phyloP scores from a whole-genome alignment of 2,113 vertebrate genomes.

The Stegostoma tigrinum region DNA sequence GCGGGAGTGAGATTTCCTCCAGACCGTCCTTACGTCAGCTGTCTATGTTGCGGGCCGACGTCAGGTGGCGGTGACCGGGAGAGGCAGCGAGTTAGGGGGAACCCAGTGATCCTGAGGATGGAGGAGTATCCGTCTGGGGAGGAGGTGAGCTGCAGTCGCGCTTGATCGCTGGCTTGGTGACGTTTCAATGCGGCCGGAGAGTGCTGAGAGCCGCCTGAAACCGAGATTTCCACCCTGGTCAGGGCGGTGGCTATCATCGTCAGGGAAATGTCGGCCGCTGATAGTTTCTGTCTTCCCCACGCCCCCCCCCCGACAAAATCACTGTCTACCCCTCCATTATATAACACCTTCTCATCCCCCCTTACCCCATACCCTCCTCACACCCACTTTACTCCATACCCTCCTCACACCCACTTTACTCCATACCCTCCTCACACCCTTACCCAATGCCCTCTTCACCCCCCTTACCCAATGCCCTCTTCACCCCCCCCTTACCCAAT shows the following conservation, averaged over 20 bases:
- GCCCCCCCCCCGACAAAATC: not conserved
- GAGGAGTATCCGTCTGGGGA: not conserved
- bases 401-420: too few species aligned
- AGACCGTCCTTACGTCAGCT: not conserved
- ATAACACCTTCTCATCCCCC: not conserved
- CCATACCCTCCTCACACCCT: not conserved
- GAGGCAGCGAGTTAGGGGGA: not conserved
- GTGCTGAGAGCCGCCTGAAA: not conserved
- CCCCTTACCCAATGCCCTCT: too few species aligned
- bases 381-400: accelerated
- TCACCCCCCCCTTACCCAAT: too few species aligned
- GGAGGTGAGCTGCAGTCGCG: not conserved
- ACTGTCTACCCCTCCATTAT: not conserved
- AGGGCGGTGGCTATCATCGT: not conserved
- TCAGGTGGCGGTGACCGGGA: not conserved
- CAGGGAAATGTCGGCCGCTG: not conserved
- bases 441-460: not conserved
- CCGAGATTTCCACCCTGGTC: not conserved
- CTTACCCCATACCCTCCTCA: not conserved
- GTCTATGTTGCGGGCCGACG: not conserved
- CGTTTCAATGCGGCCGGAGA: not conserved
- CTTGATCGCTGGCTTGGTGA: not conserved
- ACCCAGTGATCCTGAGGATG: not conserved
- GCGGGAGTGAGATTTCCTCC: not conserved
- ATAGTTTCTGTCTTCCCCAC: too few species aligned